These are phyloP conservation scores for Hypsibius dujardini DNA, from an alignment of 1,140 invertebrate species.

Conservation along the genomic window DNA sequence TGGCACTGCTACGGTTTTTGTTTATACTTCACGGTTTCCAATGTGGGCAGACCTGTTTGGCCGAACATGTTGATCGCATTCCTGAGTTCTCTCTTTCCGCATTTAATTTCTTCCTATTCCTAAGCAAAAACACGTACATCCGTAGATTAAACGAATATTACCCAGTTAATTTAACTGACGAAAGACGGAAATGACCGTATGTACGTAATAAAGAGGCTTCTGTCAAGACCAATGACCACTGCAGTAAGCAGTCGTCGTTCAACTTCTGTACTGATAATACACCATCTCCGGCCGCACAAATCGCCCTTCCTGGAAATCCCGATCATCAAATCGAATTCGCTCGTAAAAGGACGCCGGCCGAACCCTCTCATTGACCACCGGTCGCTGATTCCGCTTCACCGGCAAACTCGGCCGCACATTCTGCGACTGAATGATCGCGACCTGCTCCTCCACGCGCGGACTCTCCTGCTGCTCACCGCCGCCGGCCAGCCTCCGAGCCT, in stretches of 20 bases:
- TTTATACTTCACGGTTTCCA: no score
- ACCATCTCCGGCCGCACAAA: constrained; percentile 2
- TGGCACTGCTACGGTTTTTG: no score
- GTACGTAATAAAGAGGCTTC: no score
- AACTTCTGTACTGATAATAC: constrained; percentile 2
- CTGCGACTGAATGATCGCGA: background rate
- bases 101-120: no score
- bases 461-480: background rate
- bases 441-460: background rate
- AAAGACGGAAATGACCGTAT: no score
- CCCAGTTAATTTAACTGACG: no score
- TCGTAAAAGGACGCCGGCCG: constrained; percentile 15
- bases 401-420: background rate
- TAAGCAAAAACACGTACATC: no score
- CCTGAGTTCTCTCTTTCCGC: no score
- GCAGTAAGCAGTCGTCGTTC: background rate
- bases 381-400: constrained; percentile 7
- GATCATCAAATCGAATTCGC: background rate
- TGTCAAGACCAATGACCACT: no score
- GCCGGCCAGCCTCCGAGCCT: background rate
- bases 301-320: background rate
- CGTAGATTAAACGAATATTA: no score
- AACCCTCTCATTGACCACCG: constrained; percentile 2
- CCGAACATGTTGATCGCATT: no score
- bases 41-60: no score